Conservation (phyloP, 30 jellyfish, hydroid and myxozoan genomes). For the Aurelia sp. region DNA sequence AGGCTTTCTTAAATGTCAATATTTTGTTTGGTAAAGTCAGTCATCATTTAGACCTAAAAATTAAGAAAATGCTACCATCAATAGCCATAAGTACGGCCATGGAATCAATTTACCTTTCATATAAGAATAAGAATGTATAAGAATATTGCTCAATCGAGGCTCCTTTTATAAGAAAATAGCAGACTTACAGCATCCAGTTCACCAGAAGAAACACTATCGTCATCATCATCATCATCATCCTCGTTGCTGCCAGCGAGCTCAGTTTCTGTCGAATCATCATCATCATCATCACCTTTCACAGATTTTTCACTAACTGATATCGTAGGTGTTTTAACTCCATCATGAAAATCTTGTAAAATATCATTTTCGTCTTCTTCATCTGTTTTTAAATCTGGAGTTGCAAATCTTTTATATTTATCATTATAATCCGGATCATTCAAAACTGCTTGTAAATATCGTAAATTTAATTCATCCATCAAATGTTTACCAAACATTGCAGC, state of each 20-base stretch:
- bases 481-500: slow-evolving; percentile 27
- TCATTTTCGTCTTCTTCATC: slow-evolving; percentile 65
- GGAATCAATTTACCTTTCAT: too few species aligned
- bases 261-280: neutral
- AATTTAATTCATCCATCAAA: slow-evolving; percentile 33
- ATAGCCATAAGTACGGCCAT: too few species aligned
- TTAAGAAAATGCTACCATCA: too few species aligned
- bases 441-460: slow-evolving; percentile 38
- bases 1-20: too few species aligned
- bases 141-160: too few species aligned
- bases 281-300: neutral
- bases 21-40: too few species aligned
- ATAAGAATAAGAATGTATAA: too few species aligned
- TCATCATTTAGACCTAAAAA: too few species aligned
- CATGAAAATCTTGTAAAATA: slow-evolving; percentile 18
- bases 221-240: slow-evolving; percentile 11
- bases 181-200: neutral
- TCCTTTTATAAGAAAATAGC: neutral
- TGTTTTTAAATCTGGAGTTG: slow-evolving; percentile 64
- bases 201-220: slow-evolving; percentile 3
- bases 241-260: neutral
- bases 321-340: neutral
- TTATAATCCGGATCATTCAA: slow-evolving; percentile 55
- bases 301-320: slow-evolving; percentile 16
- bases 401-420: slow-evolving; percentile 28